phyloP scores from a whole-genome alignment of 2,888 invertebrate genomes.

The Pyrochroa serraticornis region DNA sequence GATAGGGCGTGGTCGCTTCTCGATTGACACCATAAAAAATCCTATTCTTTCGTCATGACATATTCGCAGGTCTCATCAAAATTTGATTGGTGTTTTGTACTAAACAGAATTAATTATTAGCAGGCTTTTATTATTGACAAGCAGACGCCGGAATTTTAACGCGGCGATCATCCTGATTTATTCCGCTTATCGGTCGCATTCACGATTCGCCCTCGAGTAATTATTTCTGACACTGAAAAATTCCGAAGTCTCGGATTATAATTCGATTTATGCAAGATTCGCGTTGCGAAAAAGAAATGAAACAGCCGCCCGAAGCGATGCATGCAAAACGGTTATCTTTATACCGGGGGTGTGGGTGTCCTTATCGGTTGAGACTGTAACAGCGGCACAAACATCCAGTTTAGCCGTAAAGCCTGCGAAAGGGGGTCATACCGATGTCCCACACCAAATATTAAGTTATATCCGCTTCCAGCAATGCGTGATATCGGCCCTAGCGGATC shows the following conservation, averaged over 20 bases:
- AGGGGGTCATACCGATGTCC: conserved; percentile 27
- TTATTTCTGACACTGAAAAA: too few species aligned
- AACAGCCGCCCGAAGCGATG: conserved; percentile 5
- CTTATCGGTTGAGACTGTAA: conserved; percentile 28
- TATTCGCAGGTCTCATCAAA: too few species aligned
- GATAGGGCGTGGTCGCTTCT: conserved; percentile 4
- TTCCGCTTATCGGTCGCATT: too few species aligned
- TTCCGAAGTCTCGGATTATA: background rate
- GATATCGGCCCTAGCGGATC: conserved; percentile 23
- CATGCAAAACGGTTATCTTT: conserved; percentile 22
- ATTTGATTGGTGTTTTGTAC: too few species aligned
- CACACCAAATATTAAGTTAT: conserved; percentile 33
- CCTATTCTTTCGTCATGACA: background rate
- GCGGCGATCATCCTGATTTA: too few species aligned
- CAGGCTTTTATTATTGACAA: too few species aligned
- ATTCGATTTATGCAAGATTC: too few species aligned
- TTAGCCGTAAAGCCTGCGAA: conserved; percentile 25
- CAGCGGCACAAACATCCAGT: conserved; percentile 21
- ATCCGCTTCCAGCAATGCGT: conserved; percentile 27
- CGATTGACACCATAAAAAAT: conserved; percentile 4
- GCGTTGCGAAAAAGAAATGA: conserved; percentile 1
- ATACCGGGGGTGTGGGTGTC: conserved; percentile 15
- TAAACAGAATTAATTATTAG: too few species aligned
- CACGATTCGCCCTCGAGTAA: too few species aligned
- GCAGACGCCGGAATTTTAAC: too few species aligned